Conservation (phyloP, 2,113 vertebrate genomes). For the Cyprinodon tularosa region DNA sequence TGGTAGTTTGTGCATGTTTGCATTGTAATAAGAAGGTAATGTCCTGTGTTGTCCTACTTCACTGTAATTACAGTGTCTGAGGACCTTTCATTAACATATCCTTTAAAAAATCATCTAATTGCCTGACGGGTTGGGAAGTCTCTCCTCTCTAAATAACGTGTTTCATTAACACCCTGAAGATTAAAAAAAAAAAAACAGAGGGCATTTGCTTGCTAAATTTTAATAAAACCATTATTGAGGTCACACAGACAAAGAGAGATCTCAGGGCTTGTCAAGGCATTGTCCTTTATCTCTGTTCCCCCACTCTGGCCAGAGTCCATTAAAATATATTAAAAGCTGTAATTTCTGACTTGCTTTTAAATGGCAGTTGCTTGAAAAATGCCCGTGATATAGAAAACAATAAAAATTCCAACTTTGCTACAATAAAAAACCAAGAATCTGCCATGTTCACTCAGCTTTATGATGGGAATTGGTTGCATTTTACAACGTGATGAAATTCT, state of each 20-base stretch:
- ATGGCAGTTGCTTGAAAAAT: conserved; percentile 15
- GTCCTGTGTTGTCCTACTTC: conserved; percentile 49
- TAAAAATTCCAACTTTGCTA: neutral
- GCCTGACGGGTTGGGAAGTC: conserved; percentile 14
- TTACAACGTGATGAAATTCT: neutral
- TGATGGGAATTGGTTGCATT: neutral
- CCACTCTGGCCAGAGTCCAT: conserved; percentile 29
- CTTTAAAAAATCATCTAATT: conserved; percentile 20
- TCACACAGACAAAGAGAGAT: conserved; percentile 16
- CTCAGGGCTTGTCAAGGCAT: conserved; percentile 43
- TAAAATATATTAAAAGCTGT: conserved; percentile 45
- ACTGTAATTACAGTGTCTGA: conserved; percentile 51
- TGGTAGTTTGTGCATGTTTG: conserved; percentile 27
- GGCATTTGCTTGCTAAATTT: conserved; percentile 1
- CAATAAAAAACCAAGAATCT: neutral
- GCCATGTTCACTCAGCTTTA: neutral
- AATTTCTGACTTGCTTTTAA: conserved; percentile 28
- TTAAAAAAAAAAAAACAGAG: neutral
- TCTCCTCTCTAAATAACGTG: conserved; percentile 21
- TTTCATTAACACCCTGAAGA: conserved; percentile 54
- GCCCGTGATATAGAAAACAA: conserved; percentile 6
- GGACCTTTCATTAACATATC: conserved; percentile 48
- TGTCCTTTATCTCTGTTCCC: conserved; percentile 13
- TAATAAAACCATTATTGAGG: conserved; percentile 8
- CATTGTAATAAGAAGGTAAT: conserved; percentile 32